Conservation (phyloP, 2,888 invertebrate genomes). For the Phoenoteleia sp. region DNA sequence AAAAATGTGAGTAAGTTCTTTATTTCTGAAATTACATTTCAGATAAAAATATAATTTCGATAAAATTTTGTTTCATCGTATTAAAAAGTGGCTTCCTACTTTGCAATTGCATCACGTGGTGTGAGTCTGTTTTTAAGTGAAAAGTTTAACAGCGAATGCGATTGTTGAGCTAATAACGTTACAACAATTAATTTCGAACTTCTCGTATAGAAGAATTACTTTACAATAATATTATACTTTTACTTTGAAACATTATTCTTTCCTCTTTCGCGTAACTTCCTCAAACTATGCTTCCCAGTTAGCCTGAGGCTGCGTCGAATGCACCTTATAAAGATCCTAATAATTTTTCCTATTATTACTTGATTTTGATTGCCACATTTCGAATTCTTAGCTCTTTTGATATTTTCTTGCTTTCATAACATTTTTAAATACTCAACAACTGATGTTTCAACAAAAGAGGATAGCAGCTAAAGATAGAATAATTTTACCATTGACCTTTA, state of each 20-base stretch:
- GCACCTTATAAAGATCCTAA: slow-evolving; percentile 16
- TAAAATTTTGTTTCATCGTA: neutral
- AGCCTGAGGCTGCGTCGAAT: slow-evolving; percentile 7
- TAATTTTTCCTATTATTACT: too few species aligned
- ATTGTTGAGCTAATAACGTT: slow-evolving; percentile 35
- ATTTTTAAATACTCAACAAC: neutral
- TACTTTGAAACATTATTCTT: slow-evolving; percentile 37
- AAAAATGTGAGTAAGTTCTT: too few species aligned
- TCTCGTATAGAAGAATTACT: slow-evolving; percentile 28
- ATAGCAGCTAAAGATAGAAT: too few species aligned
- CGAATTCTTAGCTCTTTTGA: too few species aligned
- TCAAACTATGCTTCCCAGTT: slow-evolving; percentile 1
- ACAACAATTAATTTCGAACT: slow-evolving; percentile 40
- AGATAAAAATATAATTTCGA: too few species aligned
- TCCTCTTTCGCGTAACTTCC: slow-evolving; percentile 25
- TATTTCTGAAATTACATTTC: too few species aligned
- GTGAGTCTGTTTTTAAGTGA: slow-evolving; percentile 18
- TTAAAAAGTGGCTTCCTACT: neutral
- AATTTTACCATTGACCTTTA: neutral
- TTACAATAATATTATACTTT: slow-evolving; percentile 48
- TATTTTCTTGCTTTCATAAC: too few species aligned
- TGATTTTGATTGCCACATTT: slow-evolving; percentile 14
- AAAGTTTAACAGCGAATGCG: slow-evolving; percentile 18
- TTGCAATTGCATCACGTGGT: neutral
- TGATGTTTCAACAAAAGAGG: neutral